phyloP scores from a whole-genome alignment of 1,140 invertebrate species.

The Nautilus pompilius region DNA sequence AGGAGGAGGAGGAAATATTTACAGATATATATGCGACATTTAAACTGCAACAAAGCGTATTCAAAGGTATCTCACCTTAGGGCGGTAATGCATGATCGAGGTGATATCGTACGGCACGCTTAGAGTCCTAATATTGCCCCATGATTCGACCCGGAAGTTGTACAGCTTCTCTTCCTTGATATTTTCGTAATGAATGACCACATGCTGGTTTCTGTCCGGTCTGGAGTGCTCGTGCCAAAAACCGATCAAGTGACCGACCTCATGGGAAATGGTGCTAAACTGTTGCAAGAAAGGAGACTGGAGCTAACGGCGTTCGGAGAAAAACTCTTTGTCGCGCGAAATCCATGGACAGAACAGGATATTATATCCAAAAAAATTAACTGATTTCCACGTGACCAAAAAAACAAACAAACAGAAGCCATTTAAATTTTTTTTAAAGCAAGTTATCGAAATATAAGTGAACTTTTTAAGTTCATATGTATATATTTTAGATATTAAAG shows the following conservation, averaged over 20 bases:
- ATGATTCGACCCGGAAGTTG: constrained; percentile 93
- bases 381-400: not conserved
- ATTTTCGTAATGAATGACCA: constrained; percentile 29
- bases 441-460: not conserved
- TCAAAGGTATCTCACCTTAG: constrained; percentile 41
- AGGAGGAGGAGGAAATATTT: too few species aligned
- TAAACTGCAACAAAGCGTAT: too few species aligned
- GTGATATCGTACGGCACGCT: constrained; percentile 53
- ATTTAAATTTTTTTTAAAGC: not conserved
- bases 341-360: not conserved
- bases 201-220: constrained; percentile 43
- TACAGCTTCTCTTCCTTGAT: constrained; percentile 77
- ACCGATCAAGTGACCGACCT: constrained; percentile 51
- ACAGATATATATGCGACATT: too few species aligned
- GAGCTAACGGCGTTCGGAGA: too few species aligned
- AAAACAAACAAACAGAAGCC: not conserved
- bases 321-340: not conserved
- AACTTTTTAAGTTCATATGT: too few species aligned
- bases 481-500: too few species aligned
- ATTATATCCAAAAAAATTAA: not conserved
- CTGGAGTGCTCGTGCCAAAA: constrained; percentile 55
- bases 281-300: constrained; percentile 58
- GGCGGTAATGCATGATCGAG: constrained; percentile 55
- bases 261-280: constrained; percentile 86
- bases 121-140: constrained; percentile 54